phyloP scores from a whole-genome alignment of 2,113 vertebrate genomes.

The Ochotona curzoniae region DNA sequence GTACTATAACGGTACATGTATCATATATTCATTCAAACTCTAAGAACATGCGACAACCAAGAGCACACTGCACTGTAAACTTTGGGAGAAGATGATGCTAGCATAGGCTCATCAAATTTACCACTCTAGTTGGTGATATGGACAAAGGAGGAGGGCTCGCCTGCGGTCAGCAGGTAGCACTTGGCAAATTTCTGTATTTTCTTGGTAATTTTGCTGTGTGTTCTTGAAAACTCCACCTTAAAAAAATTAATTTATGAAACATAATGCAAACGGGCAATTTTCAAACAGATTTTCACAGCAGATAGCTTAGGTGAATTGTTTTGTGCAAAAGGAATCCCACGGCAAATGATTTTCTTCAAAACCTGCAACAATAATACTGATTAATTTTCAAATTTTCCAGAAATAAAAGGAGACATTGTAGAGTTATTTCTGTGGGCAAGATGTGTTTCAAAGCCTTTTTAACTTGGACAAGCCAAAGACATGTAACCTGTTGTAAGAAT shows the following conservation, averaged over 20 bases:
- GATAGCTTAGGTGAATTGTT: not conserved
- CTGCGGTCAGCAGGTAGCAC: not conserved
- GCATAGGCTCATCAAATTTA: not conserved
- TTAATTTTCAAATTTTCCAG: not conserved
- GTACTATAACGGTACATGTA: too few species aligned
- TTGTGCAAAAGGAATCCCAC: not conserved
- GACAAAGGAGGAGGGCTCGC: not conserved
- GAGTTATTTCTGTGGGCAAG: not conserved
- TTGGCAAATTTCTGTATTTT: not conserved
- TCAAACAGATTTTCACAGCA: not conserved
- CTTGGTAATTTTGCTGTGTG: not conserved
- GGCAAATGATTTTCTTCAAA: not conserved
- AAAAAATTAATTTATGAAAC: not conserved
- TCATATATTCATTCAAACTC: not conserved
- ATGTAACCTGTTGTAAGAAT: not conserved
- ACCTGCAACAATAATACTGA: not conserved
- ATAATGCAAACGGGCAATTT: not conserved
- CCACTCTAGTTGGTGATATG: not conserved
- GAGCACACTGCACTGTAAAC: not conserved
- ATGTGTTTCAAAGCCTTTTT: not conserved
- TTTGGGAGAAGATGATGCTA: not conserved
- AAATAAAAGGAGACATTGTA: not conserved
- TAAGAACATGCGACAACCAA: not conserved
- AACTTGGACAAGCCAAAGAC: not conserved
- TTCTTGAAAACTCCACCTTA: not conserved